phyloP scores from a whole-genome alignment of 2,113 vertebrate species.

The Bubo scandiacus region DNA sequence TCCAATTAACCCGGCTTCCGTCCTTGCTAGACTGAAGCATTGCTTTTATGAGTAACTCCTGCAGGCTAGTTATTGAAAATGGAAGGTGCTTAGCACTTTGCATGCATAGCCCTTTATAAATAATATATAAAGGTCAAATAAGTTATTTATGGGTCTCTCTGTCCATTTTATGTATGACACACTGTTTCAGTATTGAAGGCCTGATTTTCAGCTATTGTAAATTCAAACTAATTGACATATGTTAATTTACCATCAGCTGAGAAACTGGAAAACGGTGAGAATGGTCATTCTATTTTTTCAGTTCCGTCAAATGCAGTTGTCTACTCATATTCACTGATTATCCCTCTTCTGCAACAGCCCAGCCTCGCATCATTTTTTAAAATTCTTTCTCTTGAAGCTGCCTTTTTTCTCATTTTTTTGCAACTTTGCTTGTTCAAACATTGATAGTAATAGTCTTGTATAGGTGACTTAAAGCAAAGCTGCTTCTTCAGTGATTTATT shows the following conservation, averaged over 20 bases:
- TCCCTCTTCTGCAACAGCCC: not conserved
- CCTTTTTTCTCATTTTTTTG: not conserved
- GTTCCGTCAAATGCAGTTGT: not conserved
- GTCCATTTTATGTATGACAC: not conserved
- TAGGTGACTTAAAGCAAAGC: not conserved
- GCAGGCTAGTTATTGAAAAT: constrained; percentile 26
- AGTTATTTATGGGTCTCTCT: constrained; percentile 20
- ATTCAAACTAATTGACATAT: not conserved
- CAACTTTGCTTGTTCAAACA: not conserved
- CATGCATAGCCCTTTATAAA: not conserved
- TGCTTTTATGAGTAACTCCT: not conserved
- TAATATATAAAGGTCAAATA: constrained; percentile 32
- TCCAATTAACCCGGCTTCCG: not conserved
- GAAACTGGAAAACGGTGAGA: not conserved
- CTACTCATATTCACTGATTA: not conserved
- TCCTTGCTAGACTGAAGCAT: not conserved
- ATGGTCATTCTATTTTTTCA: not conserved
- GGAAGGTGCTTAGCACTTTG: not conserved
- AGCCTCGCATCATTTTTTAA: not conserved
- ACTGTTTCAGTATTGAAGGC: not conserved
- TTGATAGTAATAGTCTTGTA: not conserved
- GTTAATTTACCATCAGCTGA: not conserved
- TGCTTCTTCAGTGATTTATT: not conserved
- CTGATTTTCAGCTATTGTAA: constrained; percentile 15
- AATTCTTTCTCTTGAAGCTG: not conserved